phyloP scores from a whole-genome alignment of 2,888 invertebrate species.

The Amblyteles armatorius region DNA sequence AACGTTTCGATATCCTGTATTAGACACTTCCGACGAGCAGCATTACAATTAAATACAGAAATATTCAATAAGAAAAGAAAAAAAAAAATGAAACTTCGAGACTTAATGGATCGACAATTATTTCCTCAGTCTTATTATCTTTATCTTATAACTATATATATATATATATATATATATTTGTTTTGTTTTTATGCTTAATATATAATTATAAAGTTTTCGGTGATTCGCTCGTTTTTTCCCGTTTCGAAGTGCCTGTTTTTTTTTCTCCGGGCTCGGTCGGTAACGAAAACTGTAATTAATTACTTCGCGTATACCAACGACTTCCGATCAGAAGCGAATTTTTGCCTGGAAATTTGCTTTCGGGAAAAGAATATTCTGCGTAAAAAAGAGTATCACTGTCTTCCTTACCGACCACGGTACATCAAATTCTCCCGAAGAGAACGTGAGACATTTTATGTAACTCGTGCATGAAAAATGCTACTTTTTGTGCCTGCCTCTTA shows the following conservation, averaged over 20 bases:
- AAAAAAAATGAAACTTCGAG: neutral
- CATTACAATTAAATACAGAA: slow-evolving; percentile 44
- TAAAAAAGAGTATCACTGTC: too few relatives aligned
- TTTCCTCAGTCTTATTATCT: slow-evolving; percentile 12
- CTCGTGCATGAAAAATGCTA: too few relatives aligned
- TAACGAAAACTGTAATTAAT: too few relatives aligned
- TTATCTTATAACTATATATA: neutral
- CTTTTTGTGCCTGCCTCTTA: too few relatives aligned
- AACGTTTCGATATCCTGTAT: slow-evolving; percentile 35
- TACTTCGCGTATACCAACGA: too few relatives aligned
- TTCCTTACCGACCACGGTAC: too few relatives aligned
- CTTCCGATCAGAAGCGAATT: too few relatives aligned
- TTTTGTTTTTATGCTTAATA: neutral
- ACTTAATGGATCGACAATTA: slow-evolving; percentile 7
- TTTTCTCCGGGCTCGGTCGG: too few relatives aligned
- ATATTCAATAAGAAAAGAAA: slow-evolving; percentile 18
- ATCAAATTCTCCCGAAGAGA: too few relatives aligned
- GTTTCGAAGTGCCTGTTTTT: neutral
- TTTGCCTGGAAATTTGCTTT: too few relatives aligned
- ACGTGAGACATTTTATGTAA: too few relatives aligned
- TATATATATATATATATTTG: neutral
- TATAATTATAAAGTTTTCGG: neutral
- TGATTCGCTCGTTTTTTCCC: neutral
- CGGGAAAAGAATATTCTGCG: too few relatives aligned
- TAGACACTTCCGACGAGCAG: slow-evolving; percentile 29